Percentiles rank a stretch among this genome's conserved stretches.
Conservation (phyloP, 2,888 invertebrate species). For the Caenorhabditis sp. region DNA sequence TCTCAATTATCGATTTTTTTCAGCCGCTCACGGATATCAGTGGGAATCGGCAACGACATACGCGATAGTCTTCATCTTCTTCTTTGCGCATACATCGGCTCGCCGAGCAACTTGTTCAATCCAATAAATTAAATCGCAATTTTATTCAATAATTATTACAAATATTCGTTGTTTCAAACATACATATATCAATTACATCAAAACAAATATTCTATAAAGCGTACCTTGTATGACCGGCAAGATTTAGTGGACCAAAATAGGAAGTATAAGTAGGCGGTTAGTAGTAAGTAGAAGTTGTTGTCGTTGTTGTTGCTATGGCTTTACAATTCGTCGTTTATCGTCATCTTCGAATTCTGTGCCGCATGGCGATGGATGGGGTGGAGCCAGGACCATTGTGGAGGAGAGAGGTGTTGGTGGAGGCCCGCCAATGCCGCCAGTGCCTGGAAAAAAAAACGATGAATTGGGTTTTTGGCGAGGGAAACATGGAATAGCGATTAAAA, state of each 20-base stretch:
- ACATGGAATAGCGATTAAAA: neutral
- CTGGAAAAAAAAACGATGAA: conserved; percentile 7
- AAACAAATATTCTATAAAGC: too few relatives aligned
- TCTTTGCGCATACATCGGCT: neutral
- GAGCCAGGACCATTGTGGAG: conserved; percentile 36
- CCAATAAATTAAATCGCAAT: neutral
- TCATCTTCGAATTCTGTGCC: conserved; percentile 43
- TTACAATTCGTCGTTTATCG: conserved; percentile 37
- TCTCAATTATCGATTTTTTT: too few relatives aligned
- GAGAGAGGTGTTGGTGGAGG: conserved; percentile 45
- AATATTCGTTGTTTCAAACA: neutral
- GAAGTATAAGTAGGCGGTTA: neutral
- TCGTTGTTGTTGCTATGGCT: too few relatives aligned
- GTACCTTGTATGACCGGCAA: neutral
- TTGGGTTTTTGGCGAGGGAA: neutral
- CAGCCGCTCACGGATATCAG: conserved; percentile 10
- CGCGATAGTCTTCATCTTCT: neutral
- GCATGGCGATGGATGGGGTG: conserved; percentile 42
- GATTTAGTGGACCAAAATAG: neutral
- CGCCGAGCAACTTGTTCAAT: too few relatives aligned
- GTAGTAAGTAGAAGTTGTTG: too few relatives aligned
- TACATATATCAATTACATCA: neutral
- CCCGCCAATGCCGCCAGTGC: conserved; percentile 38
- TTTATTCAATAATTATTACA: neutral
- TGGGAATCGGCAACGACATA: conserved; percentile 13